These are phyloP conservation scores for Hoplostethus mediterraneus DNA, from an alignment of 2,797 vertebrate genomes.

Conservation along the genomic window DNA sequence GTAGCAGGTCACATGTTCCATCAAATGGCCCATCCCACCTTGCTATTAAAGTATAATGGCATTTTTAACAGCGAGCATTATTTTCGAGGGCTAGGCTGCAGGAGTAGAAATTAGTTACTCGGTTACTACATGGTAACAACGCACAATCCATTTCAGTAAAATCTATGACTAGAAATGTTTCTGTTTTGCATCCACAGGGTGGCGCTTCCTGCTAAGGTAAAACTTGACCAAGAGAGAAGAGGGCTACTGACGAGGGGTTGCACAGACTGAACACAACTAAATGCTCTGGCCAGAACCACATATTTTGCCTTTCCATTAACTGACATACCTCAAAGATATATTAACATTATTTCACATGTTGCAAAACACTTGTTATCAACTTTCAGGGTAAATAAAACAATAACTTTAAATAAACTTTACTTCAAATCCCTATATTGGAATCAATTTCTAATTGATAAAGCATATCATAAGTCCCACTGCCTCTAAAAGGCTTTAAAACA, in stretches of 20 bases:
- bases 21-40: no score
- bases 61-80: no score
- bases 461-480: not conserved
- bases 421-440: not conserved
- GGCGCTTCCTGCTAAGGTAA: constrained; percentile 5
- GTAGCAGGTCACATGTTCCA: no score
- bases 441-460: not conserved
- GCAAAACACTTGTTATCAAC: not conserved
- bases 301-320: not conserved
- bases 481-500: not conserved
- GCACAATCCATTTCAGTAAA: not conserved
- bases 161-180: not conserved
- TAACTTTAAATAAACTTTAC: no score
- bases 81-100: no score
- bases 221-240: not conserved
- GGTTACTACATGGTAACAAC: no score
- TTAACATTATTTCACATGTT: no score
- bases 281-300: no score
- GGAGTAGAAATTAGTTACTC: no score
- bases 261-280: no score
- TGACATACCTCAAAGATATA: not conserved
- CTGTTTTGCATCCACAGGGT: constrained; percentile 15
- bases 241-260: not conserved
- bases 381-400: no score
- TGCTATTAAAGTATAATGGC: no score